These are phyloP conservation scores for Platycnemis pennipes DNA, from an alignment of 2,888 invertebrate species.

Conservation along the genomic window DNA sequence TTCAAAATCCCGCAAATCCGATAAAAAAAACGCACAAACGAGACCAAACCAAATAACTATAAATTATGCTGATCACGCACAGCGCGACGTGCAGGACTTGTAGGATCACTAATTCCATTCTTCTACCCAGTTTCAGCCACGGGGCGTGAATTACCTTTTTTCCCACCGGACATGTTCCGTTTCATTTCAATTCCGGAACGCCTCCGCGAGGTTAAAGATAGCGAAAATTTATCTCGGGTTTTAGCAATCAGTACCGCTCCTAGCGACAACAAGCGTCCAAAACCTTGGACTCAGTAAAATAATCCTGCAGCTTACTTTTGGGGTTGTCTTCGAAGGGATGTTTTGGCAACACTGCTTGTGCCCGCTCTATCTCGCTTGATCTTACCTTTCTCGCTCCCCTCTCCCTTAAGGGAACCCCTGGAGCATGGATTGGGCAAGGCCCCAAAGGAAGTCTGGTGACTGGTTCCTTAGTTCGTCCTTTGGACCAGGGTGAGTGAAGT, in stretches of 20 bases:
- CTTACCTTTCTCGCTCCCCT: neutral
- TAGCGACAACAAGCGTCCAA: neutral
- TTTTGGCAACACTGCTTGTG: neutral
- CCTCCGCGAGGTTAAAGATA: neutral
- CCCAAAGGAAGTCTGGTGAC: slow-evolving; percentile 24
- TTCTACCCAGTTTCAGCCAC: neutral
- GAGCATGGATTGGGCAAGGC: slow-evolving; percentile 43
- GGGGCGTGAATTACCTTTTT: neutral
- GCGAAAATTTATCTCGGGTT: neutral
- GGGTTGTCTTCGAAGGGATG: neutral
- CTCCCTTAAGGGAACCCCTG: neutral
- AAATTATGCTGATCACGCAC: neutral
- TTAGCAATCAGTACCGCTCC: neutral
- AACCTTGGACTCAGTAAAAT: neutral
- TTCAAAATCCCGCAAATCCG: neutral
- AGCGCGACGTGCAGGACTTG: neutral
- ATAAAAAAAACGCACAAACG: neutral
- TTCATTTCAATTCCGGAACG: neutral
- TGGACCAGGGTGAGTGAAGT: neutral
- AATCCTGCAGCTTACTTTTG: neutral
- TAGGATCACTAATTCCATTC: neutral
- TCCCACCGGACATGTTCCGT: neutral
- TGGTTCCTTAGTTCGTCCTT: slow-evolving; percentile 16
- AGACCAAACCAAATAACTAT: neutral
- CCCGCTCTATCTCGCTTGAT: neutral